Evolutionary conservation across 2,113 vertebrate genomes (phyloP).

Genomic region (Elachura formosa): DNA sequence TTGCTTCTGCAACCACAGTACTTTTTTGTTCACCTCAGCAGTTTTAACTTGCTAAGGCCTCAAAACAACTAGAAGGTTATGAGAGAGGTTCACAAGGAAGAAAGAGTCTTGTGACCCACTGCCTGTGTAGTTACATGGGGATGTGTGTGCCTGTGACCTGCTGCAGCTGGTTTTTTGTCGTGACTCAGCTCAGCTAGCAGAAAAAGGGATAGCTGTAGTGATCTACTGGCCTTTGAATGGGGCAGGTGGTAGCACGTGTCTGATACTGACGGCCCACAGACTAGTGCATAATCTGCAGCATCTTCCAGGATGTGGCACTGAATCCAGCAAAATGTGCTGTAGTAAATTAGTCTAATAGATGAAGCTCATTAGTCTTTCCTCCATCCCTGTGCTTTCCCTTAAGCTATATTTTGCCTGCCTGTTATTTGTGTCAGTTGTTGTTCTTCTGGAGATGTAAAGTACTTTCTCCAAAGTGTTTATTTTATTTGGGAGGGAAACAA

Average conservation of each 20-base stretch:
- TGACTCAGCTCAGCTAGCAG: neutral
- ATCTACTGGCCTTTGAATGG: neutral
- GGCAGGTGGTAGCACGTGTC: neutral
- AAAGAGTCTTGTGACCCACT: neutral
- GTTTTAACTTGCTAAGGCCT: neutral
- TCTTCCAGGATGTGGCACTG: neutral
- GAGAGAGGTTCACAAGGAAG: neutral
- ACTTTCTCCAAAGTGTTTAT: neutral
- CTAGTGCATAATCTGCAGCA: neutral
- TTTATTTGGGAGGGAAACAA: neutral
- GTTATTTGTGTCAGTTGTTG: neutral
- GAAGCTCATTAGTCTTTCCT: neutral
- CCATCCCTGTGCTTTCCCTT: neutral
- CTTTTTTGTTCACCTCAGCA: neutral
- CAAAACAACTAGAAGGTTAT: neutral
- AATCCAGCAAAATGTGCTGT: neutral
- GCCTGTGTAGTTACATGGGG: neutral
- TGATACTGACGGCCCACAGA: neutral
- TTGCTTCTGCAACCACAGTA: neutral
- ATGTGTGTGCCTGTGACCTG: neutral
- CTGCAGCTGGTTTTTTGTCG: neutral
- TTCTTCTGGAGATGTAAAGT: neutral
- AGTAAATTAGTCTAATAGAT: neutral
- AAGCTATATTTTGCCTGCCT: neutral
- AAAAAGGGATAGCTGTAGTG: neutral